Conservation (phyloP, 2,797 vertebrate genomes). For the Sciaenops ocellatus region DNA sequence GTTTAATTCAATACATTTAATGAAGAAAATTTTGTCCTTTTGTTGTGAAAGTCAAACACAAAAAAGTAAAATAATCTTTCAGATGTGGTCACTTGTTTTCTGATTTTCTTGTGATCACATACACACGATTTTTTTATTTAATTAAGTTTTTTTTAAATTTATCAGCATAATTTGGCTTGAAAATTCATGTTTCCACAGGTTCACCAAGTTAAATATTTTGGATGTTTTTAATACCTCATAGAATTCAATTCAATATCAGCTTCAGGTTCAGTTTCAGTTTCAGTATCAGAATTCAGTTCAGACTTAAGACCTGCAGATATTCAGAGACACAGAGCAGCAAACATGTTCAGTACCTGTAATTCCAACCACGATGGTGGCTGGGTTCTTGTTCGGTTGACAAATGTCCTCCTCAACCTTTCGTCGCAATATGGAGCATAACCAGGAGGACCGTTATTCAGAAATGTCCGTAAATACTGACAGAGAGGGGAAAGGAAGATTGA, state of each 20-base stretch:
- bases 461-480: constrained; percentile 93
- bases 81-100: too few species aligned
- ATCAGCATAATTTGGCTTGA: too few species aligned
- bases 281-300: not conserved
- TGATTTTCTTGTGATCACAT: too few species aligned
- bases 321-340: not conserved
- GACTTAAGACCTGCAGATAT: not conserved
- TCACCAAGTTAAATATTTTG: not conserved
- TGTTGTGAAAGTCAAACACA: too few species aligned
- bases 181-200: too few species aligned
- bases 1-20: not conserved
- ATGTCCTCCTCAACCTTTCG: constrained; percentile 93
- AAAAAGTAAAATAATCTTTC: too few species aligned
- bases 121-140: too few species aligned
- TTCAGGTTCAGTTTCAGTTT: not conserved
- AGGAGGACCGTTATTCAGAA: constrained; percentile 91
- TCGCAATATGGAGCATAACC: constrained; percentile 97
- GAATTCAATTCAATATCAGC: not conserved
- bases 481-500: not conserved
- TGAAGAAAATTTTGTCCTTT: too few species aligned
- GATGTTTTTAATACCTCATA: not conserved
- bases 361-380: constrained; percentile 98
- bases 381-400: constrained; percentile 93
- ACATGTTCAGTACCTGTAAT: constrained; percentile 89
- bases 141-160: too few species aligned